Conservation (phyloP, 1,140 invertebrate genomes). For the Theocolax elegans region DNA sequence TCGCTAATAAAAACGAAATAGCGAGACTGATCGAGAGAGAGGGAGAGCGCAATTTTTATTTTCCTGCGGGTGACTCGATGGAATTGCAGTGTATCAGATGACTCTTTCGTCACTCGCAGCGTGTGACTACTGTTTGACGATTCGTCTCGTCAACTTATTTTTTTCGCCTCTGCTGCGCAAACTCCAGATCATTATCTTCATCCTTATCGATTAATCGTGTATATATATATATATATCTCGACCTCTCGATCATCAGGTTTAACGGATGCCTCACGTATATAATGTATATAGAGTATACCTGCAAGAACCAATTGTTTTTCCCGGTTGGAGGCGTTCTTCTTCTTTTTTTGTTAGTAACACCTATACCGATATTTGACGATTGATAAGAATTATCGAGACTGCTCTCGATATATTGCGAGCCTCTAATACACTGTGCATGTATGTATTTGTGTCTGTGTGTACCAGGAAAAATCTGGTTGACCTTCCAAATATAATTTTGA, state of each 20-base stretch:
- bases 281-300: not conserved
- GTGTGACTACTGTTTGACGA: not conserved
- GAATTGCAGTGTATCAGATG: not conserved
- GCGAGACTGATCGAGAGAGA: not conserved
- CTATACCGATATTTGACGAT: too few species aligned
- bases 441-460: too few species aligned
- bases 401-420: not conserved
- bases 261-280: not conserved
- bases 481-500: too few species aligned
- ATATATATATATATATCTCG: slow-evolving; percentile 4
- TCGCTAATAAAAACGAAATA: not conserved
- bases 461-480: too few species aligned
- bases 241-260: not conserved
- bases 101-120: not conserved
- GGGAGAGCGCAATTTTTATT: not conserved
- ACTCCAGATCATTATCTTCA: not conserved
- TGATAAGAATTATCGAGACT: not conserved
- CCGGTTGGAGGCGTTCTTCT: not conserved
- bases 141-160: not conserved
- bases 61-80: not conserved
- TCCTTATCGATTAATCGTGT: not conserved
- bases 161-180: not conserved
- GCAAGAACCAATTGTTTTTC: not conserved
- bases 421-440: too few species aligned
- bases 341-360: not conserved